These are phyloP conservation scores for Thaumetopoea pityocampa DNA, from an alignment of 1,140 invertebrate genomes.

Conservation along the genomic window DNA sequence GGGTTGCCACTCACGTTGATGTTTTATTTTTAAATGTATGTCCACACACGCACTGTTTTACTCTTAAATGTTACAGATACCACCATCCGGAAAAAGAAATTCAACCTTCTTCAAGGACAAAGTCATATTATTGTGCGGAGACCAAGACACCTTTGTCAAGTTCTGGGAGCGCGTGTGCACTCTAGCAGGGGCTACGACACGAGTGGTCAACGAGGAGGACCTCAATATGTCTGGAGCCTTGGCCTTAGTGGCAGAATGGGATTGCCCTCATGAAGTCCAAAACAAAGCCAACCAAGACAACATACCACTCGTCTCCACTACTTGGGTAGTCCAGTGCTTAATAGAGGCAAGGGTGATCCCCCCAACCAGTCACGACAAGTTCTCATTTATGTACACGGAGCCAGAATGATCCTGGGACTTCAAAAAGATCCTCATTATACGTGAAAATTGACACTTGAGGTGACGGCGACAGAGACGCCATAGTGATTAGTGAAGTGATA, in stretches of 20 bases:
- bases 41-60: neutral
- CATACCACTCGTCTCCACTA: constrained; percentile 77
- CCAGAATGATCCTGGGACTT: constrained; percentile 72
- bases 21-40: too few relatives aligned
- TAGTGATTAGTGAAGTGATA: constrained; percentile 10
- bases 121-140: constrained; percentile 69
- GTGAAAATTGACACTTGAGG: constrained; percentile 65
- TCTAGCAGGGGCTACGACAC: constrained; percentile 76
- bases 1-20: too few relatives aligned
- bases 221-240: constrained; percentile 69
- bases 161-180: constrained; percentile 78
- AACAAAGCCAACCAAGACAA: constrained; percentile 73
- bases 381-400: constrained; percentile 70
- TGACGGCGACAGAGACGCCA: constrained; percentile 20
- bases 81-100: constrained; percentile 55
- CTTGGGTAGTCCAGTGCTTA: constrained; percentile 78
- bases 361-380: constrained; percentile 70
- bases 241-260: constrained; percentile 72
- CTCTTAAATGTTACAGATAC: constrained; percentile 48
- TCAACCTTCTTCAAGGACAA: constrained; percentile 74
- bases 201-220: constrained; percentile 66
- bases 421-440: constrained; percentile 63
- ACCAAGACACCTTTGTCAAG: constrained; percentile 68
- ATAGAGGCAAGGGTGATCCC: constrained; percentile 74
- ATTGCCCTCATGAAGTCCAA: constrained; percentile 75